Percentiles rank a stretch among this genome's conserved stretches.
Evolutionary conservation across 2,888 invertebrate genomes (phyloP).

Genomic region (Brenthis hecate): DNA sequence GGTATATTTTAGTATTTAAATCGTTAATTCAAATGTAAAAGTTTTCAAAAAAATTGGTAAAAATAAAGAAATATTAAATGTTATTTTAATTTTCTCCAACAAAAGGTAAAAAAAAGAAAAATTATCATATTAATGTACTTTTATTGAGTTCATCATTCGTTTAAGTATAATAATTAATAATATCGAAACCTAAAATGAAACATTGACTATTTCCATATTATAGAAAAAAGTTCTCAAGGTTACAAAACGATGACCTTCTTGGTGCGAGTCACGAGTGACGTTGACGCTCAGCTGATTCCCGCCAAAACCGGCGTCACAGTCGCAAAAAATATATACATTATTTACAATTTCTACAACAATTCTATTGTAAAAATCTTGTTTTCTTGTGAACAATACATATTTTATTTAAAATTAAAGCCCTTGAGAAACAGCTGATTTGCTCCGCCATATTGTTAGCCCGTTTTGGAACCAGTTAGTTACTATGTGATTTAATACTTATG

Average conservation of each 20-base stretch:
- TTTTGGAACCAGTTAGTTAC: constrained; percentile 43
- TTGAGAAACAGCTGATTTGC: constrained; percentile 47
- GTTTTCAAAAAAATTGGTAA: too few species aligned
- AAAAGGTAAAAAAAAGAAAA: too few species aligned
- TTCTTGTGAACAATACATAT: constrained; percentile 36
- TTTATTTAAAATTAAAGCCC: constrained; percentile 18
- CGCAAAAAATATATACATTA: constrained; percentile 16
- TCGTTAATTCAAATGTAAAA: too few species aligned
- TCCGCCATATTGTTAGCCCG: constrained; percentile 45
- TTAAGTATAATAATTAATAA: too few species aligned
- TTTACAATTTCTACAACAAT: constrained; percentile 19
- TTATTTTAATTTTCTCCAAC: too few species aligned
- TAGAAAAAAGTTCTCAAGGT: constrained; percentile 27
- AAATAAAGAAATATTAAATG: too few species aligned
- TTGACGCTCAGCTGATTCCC: constrained; percentile 51
- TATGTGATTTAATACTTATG: constrained; percentile 26
- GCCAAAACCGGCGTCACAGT: constrained; percentile 47
- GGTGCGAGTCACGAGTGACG: constrained; percentile 36
- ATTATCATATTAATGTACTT: too few species aligned
- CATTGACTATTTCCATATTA: neutral
- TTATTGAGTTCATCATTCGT: too few species aligned
- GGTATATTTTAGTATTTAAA: too few species aligned
- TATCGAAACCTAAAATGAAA: neutral
- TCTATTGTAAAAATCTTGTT: constrained; percentile 37
- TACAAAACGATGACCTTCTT: constrained; percentile 24